Conservation (phyloP, 2,113 vertebrate species). For the Siniperca knerii region DNA sequence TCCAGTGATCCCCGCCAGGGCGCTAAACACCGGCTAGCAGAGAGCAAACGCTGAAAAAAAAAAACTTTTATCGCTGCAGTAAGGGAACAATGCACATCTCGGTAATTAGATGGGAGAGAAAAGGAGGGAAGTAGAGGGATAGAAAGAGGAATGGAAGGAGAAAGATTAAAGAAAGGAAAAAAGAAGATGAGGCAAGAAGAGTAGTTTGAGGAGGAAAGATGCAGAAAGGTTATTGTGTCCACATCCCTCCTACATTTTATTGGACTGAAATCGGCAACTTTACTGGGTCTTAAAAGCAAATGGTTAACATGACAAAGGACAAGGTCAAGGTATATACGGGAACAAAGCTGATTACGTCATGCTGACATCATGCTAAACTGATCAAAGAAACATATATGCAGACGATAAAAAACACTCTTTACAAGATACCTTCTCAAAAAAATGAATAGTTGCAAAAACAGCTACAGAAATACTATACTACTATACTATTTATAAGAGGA, state of each 20-base stretch:
- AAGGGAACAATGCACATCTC: neutral
- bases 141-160: neutral
- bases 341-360: too few relatives aligned
- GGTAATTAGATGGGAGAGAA: conserved; percentile 31
- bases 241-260: neutral
- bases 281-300: neutral
- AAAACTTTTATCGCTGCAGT: neutral
- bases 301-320: neutral
- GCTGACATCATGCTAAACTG: too few relatives aligned
- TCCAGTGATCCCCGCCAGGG: conserved; percentile 19
- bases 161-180: too few relatives aligned
- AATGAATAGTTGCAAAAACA: too few relatives aligned
- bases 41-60: conserved; percentile 39
- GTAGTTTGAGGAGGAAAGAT: neutral
- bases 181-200: neutral
- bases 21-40: conserved; percentile 54
- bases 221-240: neutral
- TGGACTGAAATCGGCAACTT: neutral
- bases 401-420: too few relatives aligned
- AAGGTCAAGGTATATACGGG: too few relatives aligned
- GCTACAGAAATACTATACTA: too few relatives aligned
- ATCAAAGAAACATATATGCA: too few relatives aligned
- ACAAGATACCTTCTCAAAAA: too few relatives aligned
- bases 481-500: too few relatives aligned
- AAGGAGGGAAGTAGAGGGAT: neutral